Evolutionary conservation across 2,888 invertebrate species (phyloP), one percentile per base, ranked within the genome.

Genomic region (Tanypteryx hageni): DNA sequence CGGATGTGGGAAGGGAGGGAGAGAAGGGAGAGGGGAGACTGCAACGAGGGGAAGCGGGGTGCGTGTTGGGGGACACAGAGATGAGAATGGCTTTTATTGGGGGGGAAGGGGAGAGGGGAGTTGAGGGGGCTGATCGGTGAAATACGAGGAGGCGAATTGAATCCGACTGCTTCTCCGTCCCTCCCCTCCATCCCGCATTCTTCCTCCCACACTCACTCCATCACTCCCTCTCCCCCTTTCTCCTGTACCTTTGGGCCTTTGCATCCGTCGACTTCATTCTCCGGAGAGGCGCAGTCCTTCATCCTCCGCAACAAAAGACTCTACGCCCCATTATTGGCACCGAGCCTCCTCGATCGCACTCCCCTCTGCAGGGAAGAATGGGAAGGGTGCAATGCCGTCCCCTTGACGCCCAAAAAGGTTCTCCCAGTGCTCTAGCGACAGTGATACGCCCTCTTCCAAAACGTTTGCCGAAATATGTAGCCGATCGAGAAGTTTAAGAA

Each of bases 321-420:
- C 10, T 64, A 2, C 76, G 5, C 76, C 76, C 76, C 76, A 76
- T 76, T 76, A 76, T 76, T 76, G 76, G 76, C 76, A 76, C 76
- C 76, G 76, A 76, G 76, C 76, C 76, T 76, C 76, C 76, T 76
- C 22, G 76, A 76, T 76, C 27, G 76, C 76, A 22, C 76, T 76
- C 22, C 68, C n/a, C 76, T 27, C 22, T 44, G 44, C 44, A 44
- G 44, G 44, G 44, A 44, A 5, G 44, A 44, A 76, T 11, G 27
- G 27, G 76, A 76, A 13, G 76, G n/a, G 22, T 76, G 76, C 76
- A 76, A 76, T 76, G n/a, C 22, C 76, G n/a, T 1, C 11, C n/a
- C 68, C 68, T 27, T 76, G 76, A 76, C 76, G 27, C 27, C 27
- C 44, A 22, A 27, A 76, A 76, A 22, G 76, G 22, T 22, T 27